These are phyloP conservation scores for Hestina assimilis DNA, from an alignment of 1,140 invertebrate species.

Conservation along the genomic window DNA sequence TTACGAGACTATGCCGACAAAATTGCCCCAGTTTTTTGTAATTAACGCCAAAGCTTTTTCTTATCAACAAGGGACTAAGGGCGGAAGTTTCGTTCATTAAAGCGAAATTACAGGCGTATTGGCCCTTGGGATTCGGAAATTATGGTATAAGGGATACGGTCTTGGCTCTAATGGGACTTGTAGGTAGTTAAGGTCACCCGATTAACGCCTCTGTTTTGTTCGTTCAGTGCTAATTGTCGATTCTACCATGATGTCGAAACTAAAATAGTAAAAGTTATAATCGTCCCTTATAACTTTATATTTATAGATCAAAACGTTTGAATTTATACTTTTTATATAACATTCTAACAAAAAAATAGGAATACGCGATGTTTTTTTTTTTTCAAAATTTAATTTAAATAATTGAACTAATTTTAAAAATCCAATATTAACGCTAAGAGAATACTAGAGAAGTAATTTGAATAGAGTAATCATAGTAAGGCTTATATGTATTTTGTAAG, in stretches of 20 bases:
- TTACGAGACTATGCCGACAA: not conserved
- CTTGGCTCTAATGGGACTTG: conserved; percentile 61
- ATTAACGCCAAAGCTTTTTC: conserved; percentile 45
- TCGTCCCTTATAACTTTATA: not conserved
- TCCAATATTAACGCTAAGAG: too few species aligned
- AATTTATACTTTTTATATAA: not conserved
- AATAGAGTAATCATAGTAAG: too few species aligned
- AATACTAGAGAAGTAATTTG: too few species aligned
- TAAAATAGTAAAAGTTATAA: conserved; percentile 9
- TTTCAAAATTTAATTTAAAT: too few species aligned
- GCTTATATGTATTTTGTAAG: too few species aligned
- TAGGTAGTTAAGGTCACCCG: conserved; percentile 47
- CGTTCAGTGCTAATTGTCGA: conserved; percentile 18
- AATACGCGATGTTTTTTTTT: too few species aligned
- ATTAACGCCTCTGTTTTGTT: conserved; percentile 38
- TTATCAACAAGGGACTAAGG: conserved; percentile 52
- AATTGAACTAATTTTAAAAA: too few species aligned
- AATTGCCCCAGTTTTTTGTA: conserved; percentile 40
- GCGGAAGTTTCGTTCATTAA: conserved; percentile 64
- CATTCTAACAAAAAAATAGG: too few species aligned
- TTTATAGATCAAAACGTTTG: not conserved
- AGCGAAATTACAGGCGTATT: conserved; percentile 60
- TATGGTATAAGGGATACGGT: conserved; percentile 48
- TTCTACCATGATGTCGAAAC: conserved; percentile 6
- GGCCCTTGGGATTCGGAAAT: conserved; percentile 46